Conservation (phyloP, 35 echinoderm and acorn worm genomes). For the Stichopus chloronotus region DNA sequence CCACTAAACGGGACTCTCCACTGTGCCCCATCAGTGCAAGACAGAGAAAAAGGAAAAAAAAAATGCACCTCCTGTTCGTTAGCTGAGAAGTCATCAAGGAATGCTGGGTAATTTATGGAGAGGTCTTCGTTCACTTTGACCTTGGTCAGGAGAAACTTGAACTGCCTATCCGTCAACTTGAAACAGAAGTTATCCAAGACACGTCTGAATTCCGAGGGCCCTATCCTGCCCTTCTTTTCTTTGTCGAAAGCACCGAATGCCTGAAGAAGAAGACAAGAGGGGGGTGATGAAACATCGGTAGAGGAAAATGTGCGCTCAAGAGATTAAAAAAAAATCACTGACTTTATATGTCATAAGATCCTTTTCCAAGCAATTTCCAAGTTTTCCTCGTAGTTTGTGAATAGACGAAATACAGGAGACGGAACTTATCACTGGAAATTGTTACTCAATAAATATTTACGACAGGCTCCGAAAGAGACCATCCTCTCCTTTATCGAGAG, state of each 20-base stretch:
- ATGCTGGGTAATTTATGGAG: slow-evolving; percentile 80
- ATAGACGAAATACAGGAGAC: no score
- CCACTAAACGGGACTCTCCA: no score
- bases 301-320: no score
- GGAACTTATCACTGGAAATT: no score
- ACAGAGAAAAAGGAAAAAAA: neutral
- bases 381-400: no score
- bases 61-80: slow-evolving; percentile 82
- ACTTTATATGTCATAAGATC: no score
- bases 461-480: no score
- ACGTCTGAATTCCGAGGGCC: slow-evolving; percentile 82
- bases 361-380: no score
- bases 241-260: slow-evolving; percentile 98
- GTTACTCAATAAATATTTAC: no score
- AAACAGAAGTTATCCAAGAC: slow-evolving; percentile 97
- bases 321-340: no score
- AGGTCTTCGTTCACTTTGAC: slow-evolving; percentile 85
- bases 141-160: slow-evolving; percentile 88
- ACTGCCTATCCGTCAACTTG: slow-evolving; percentile 95
- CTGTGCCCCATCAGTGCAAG: slow-evolving; percentile 75
- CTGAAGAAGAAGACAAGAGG: slow-evolving; percentile 43
- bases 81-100: slow-evolving; percentile 91
- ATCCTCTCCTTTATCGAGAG: no score
- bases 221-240: slow-evolving; percentile 82
- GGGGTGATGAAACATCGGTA: no score